phyloP scores from a whole-genome alignment of 2,797 vertebrate species.

The Eurystomus glaucurus region DNA sequence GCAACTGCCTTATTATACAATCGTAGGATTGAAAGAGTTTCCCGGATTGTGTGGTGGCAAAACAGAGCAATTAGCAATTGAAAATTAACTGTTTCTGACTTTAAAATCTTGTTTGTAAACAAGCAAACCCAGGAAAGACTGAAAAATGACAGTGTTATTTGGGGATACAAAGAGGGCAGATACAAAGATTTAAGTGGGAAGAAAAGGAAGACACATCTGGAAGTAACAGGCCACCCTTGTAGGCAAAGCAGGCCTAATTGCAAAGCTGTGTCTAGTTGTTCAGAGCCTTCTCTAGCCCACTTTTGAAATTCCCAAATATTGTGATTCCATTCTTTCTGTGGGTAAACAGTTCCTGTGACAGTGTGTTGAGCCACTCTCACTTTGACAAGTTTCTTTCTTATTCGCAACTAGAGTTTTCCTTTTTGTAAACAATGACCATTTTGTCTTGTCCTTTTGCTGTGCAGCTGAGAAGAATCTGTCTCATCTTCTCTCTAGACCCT shows the following conservation, averaged over 20 bases:
- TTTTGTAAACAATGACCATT: neutral
- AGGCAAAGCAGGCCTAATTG: neutral
- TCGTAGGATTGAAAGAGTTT: neutral
- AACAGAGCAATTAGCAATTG: neutral
- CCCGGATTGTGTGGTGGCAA: neutral
- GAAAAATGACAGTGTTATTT: neutral
- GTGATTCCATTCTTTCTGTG: neutral
- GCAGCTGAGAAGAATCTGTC: neutral
- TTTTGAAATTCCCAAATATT: neutral
- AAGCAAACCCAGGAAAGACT: neutral
- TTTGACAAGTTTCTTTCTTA: neutral
- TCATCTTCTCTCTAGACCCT: neutral
- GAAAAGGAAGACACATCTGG: neutral
- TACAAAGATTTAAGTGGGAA: neutral
- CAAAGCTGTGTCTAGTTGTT: neutral
- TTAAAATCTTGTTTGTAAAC: neutral
- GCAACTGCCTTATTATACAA: neutral
- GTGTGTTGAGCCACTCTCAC: neutral
- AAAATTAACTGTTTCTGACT: neutral
- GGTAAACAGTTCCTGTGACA: neutral
- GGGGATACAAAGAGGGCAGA: neutral
- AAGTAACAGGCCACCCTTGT: neutral
- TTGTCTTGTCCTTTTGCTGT: neutral
- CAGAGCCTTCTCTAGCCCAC: neutral
- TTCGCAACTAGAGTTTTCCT: neutral